Conservation (phyloP, 2,797 vertebrate genomes). For the Enteromius viviparus region DNA sequence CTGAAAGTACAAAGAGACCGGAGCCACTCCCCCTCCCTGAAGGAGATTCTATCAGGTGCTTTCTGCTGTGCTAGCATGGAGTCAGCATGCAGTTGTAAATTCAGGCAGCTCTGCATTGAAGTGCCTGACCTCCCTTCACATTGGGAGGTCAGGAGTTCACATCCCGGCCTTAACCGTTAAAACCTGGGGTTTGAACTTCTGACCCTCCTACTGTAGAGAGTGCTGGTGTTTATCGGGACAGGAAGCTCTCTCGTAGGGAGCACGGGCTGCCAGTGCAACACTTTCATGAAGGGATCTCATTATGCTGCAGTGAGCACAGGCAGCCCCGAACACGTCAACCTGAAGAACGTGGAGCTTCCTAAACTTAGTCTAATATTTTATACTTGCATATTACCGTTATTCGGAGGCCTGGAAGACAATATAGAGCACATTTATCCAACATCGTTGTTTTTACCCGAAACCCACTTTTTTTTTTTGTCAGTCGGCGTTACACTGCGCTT, state of each 20-base stretch:
- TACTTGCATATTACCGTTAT: conserved; percentile 39
- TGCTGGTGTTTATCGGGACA: conserved; percentile 73
- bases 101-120: conserved; percentile 79
- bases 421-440: not conserved
- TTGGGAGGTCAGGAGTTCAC: conserved; percentile 82
- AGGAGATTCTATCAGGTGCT: conserved; percentile 86
- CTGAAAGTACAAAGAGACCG: conserved; percentile 83
- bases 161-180: conserved; percentile 78
- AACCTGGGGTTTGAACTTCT: conserved; percentile 78
- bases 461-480: conserved; percentile 39
- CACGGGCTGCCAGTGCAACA: conserved; percentile 59
- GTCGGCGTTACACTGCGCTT: conserved; percentile 68
- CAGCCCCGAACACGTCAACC: conserved; percentile 27
- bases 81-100: conserved; percentile 85
- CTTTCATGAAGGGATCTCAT: conserved; percentile 30
- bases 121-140: conserved; percentile 63
- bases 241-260: conserved; percentile 58
- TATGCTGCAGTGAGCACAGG: not conserved
- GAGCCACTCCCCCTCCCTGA: conserved; percentile 72
- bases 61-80: conserved; percentile 83
- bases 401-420: conserved; percentile 36
- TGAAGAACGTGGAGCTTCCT: conserved; percentile 20
- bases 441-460: conserved; percentile 69
- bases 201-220: conserved; percentile 78
- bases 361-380: conserved; percentile 14